phyloP scores from a whole-genome alignment of 2,888 invertebrate species.

The Hemicrepidius hirtus region DNA sequence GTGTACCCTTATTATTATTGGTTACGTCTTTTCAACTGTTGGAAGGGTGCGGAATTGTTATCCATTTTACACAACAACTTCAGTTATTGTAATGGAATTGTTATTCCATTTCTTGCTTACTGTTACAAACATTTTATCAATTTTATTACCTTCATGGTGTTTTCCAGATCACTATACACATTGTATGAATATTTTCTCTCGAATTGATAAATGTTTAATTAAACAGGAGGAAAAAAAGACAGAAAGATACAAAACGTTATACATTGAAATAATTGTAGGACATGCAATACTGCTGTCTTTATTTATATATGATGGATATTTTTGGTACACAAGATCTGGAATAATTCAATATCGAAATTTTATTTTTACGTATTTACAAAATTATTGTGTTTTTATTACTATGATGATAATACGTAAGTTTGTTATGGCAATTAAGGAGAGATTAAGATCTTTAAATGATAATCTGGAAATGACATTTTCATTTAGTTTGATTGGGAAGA shows the following conservation, averaged over 20 bases:
- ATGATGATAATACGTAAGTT: constrained; percentile 6
- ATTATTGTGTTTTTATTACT: constrained; percentile 7
- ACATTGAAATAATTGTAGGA: not conserved
- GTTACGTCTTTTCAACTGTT: constrained; percentile 2
- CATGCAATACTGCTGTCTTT: not conserved
- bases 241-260: not conserved
- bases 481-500: not conserved
- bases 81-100: constrained; percentile 5
- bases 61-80: not conserved
- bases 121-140: constrained; percentile 12
- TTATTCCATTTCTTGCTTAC: constrained; percentile 1
- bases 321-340: not conserved
- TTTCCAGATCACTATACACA: not conserved
- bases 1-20: not conserved
- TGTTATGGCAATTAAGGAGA: not conserved
- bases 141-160: not conserved
- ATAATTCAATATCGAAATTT: not conserved
- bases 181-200: not conserved
- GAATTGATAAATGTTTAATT: not conserved
- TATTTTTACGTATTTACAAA: constrained; percentile 7
- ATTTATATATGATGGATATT: not conserved
- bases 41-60: constrained; percentile 21
- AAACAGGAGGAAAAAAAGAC: not conserved
- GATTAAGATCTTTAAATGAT: not conserved
- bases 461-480: not conserved